A percentile compares a stretch with the other conserved stretches of the same genome.
These are phyloP conservation scores for Siphlonurus alternatus DNA, from an alignment of 2,888 invertebrate genomes.

Conservation along the genomic window DNA sequence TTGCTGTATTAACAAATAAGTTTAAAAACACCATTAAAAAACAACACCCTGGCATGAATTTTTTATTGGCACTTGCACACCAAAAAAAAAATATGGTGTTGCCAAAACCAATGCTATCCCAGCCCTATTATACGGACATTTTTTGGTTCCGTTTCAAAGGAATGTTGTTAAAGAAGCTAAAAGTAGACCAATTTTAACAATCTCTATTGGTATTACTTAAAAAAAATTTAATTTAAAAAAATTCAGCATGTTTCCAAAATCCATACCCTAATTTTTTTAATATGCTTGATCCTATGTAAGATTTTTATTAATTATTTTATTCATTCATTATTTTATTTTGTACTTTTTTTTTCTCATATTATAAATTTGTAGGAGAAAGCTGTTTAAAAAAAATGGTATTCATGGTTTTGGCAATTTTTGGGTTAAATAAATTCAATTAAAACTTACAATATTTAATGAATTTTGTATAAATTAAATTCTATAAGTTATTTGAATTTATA, in stretches of 20 bases:
- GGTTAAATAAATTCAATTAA: not conserved
- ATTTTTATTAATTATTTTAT: not conserved
- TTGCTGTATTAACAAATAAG: too few relatives aligned
- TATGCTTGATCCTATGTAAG: not conserved
- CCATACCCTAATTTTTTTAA: not conserved
- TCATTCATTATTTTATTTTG: not conserved
- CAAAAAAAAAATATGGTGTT: too few relatives aligned
- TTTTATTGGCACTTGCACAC: too few relatives aligned
- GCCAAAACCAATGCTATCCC: too few relatives aligned
- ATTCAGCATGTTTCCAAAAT: not conserved
- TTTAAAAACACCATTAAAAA: too few relatives aligned
- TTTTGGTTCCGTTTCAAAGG: too few relatives aligned
- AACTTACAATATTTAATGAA: not conserved
- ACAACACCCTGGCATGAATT: too few relatives aligned
- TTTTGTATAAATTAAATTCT: too few relatives aligned
- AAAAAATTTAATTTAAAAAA: constrained; percentile 6
- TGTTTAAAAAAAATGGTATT: not conserved
- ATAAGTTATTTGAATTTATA: too few relatives aligned
- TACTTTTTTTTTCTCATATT: not conserved
- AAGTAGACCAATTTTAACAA: not conserved
- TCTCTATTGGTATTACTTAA: not conserved
- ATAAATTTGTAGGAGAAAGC: not conserved
- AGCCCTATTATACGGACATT: too few relatives aligned
- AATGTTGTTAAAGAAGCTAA: too few relatives aligned
- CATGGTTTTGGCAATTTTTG: not conserved